A percentile compares a stretch with the other conserved stretches of the same genome.
Conservation (phyloP, 2,797 vertebrate species). For the Neosilurus mollespiculum region DNA sequence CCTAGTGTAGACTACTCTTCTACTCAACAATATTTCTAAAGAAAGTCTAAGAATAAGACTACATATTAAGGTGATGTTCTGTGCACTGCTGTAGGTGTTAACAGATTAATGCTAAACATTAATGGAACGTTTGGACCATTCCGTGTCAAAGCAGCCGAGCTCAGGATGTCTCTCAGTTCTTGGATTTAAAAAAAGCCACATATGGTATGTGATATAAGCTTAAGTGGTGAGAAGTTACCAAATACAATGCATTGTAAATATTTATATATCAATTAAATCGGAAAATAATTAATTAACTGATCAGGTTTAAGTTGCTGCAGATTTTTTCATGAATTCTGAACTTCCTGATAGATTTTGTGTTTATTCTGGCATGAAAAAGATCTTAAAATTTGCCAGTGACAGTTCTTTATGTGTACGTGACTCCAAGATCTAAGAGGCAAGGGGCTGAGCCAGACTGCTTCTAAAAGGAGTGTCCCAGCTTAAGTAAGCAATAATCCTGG, state of each 20-base stretch:
- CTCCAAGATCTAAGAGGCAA: neutral
- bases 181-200: neutral
- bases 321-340: no score
- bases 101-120: neutral
- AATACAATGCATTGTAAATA: neutral
- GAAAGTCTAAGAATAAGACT: neutral
- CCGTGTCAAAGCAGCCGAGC: conserved; percentile 2
- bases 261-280: neutral
- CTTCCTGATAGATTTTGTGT: no score
- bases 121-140: neutral
- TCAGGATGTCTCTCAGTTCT: neutral
- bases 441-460: neutral
- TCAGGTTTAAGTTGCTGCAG: no score
- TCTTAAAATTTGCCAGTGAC: neutral
- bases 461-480: conserved; percentile 14
- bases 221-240: neutral
- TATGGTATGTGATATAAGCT: neutral
- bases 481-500: conserved; percentile 23
- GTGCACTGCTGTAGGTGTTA: neutral
- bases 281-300: neutral
- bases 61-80: neutral
- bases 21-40: neutral
- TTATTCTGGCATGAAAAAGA: neutral
- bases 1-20: neutral
- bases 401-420: neutral